These are phyloP conservation scores for Amphiura filiformis DNA, from an alignment of 35 echinoderm and acorn worm species.

Conservation along the genomic window DNA sequence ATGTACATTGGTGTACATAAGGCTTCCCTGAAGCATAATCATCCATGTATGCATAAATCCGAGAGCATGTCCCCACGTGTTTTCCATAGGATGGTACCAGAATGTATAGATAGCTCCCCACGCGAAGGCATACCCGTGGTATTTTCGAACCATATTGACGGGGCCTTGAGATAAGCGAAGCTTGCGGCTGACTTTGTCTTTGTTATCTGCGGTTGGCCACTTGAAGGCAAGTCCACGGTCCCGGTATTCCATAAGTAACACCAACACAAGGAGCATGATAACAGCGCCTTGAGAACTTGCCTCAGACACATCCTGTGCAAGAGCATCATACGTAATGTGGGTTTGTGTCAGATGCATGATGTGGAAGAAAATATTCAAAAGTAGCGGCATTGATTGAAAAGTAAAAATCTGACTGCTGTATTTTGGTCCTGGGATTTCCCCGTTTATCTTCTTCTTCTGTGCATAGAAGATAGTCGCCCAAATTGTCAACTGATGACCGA, in stretches of 20 bases:
- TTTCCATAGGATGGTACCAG: slow-evolving; percentile 98
- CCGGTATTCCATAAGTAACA: slow-evolving; percentile 77
- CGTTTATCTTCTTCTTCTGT: slow-evolving; percentile 50
- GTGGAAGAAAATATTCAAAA: slow-evolving; percentile 70
- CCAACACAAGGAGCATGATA: slow-evolving; percentile 77
- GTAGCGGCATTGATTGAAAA: slow-evolving; percentile 58
- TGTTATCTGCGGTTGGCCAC: slow-evolving; percentile 62
- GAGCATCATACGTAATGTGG: slow-evolving; percentile 76
- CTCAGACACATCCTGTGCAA: slow-evolving; percentile 76
- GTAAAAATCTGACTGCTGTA: slow-evolving; percentile 55
- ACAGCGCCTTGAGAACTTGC: slow-evolving; percentile 81
- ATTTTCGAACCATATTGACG: slow-evolving; percentile 65
- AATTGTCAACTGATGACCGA: slow-evolving; percentile 72
- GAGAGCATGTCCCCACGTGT: slow-evolving; percentile 75
- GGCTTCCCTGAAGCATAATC: slow-evolving; percentile 86
- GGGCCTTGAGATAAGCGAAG: slow-evolving; percentile 63
- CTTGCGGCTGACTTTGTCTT: slow-evolving; percentile 46
- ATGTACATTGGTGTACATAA: slow-evolving; percentile 86
- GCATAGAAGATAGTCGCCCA: slow-evolving; percentile 77
- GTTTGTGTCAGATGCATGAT: slow-evolving; percentile 74
- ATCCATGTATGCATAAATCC: slow-evolving; percentile 86
- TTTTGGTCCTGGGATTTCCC: slow-evolving; percentile 13
- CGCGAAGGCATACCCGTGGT: slow-evolving; percentile 88
- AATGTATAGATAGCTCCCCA: slow-evolving; percentile 94
- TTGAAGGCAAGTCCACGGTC: slow-evolving; percentile 88